A percentile compares a stretch with the other conserved stretches of the same genome.
Conservation (phyloP, 2,797 vertebrate species). For the Psittacula derbiana region DNA sequence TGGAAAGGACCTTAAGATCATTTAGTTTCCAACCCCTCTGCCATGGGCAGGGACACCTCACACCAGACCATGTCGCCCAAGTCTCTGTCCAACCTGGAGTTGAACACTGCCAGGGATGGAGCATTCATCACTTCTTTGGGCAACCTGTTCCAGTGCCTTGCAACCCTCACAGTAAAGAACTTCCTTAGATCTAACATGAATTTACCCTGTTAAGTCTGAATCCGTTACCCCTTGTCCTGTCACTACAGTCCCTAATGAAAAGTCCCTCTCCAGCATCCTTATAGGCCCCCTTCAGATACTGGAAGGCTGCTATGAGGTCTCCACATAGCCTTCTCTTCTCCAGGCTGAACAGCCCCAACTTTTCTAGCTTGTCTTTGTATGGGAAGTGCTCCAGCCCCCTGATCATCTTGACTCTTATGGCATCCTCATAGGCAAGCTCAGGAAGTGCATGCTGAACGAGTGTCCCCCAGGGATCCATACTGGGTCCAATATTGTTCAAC, state of each 20-base stretch:
- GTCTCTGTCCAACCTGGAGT: not conserved
- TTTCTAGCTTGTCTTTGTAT: not conserved
- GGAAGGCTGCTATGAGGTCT: not conserved
- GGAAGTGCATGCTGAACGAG: not conserved
- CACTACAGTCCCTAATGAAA: not conserved
- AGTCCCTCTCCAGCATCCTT: not conserved
- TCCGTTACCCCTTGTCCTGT: not conserved
- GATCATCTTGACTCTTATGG: not conserved
- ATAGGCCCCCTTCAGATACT: not conserved
- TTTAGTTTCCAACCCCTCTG: not conserved
- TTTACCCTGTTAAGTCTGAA: not conserved
- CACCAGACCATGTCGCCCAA: not conserved
- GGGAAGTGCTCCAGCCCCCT: not conserved
- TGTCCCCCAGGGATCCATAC: not conserved
- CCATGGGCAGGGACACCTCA: not conserved
- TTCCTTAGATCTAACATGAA: not conserved
- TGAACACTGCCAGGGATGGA: not conserved
- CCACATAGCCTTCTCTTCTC: not conserved
- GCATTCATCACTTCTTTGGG: not conserved
- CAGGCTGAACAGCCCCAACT: not conserved
- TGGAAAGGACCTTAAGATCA: not conserved
- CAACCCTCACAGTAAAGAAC: not conserved
- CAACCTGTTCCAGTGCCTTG: not conserved
- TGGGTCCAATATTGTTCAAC: not conserved
- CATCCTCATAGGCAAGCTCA: not conserved